These are phyloP conservation scores for Pantherophis alleghaniensis DNA, from an alignment of 2,797 vertebrate species.

Conservation along the genomic window DNA sequence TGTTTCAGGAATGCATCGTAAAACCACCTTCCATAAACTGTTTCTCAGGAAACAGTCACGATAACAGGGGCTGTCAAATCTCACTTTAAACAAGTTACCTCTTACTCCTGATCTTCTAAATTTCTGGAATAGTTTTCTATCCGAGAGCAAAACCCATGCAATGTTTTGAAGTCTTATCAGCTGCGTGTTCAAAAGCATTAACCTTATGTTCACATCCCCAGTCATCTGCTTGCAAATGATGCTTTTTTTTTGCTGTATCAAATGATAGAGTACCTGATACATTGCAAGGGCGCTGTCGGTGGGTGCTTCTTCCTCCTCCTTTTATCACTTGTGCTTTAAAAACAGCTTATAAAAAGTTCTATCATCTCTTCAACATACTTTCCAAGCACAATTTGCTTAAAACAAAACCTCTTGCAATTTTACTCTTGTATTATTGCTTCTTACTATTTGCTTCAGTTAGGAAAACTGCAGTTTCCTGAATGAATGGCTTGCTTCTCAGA, in stretches of 20 bases:
- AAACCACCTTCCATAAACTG: slow-evolving; percentile 77
- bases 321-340: slow-evolving; percentile 1
- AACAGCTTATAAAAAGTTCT: slow-evolving; percentile 28
- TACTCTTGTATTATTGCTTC: not conserved
- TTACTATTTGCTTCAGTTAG: not conserved
- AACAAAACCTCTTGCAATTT: not conserved
- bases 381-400: not conserved
- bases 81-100: slow-evolving; percentile 70
- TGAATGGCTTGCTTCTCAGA: not conserved
- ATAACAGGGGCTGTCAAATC: slow-evolving; percentile 70
- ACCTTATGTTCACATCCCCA: slow-evolving; percentile 43
- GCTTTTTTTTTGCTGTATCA: slow-evolving; percentile 10
- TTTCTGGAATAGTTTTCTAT: slow-evolving; percentile 66
- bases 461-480: not conserved
- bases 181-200: slow-evolving; percentile 55
- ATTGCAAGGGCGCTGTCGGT: slow-evolving; percentile 21
- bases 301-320: not conserved
- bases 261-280: slow-evolving; percentile 1
- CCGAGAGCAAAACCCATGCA: slow-evolving; percentile 55
- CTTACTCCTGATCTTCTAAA: slow-evolving; percentile 63
- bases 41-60: slow-evolving; percentile 72
- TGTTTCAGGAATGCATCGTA: slow-evolving; percentile 79
- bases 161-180: slow-evolving; percentile 68
- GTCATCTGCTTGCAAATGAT: slow-evolving; percentile 17
- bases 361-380: slow-evolving; percentile 11